Conservation (phyloP, 2,797 vertebrate species). For the Chaenodraco wilsoni region DNA sequence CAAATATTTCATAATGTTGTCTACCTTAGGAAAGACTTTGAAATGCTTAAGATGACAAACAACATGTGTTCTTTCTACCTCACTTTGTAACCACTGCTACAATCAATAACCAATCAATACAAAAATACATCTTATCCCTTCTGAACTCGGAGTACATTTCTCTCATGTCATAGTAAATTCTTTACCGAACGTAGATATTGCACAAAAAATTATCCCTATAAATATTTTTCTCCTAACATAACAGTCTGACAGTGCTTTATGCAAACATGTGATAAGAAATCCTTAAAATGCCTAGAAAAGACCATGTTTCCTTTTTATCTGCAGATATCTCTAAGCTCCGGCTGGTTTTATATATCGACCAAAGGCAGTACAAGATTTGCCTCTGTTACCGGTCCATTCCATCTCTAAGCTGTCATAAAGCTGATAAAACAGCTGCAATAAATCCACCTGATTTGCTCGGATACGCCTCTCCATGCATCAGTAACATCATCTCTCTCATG, state of each 20-base stretch:
- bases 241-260: constrained; percentile 15
- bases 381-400: constrained; percentile 25
- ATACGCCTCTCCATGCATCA: constrained; percentile 12
- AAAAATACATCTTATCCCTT: constrained; percentile 43
- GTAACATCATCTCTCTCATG: constrained; percentile 25
- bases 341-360: constrained; percentile 25
- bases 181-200: constrained; percentile 31
- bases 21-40: constrained; percentile 12
- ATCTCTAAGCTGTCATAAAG: background rate
- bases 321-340: constrained; percentile 19
- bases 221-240: constrained; percentile 13
- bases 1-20: constrained; percentile 8
- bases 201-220: constrained; percentile 38
- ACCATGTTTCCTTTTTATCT: constrained; percentile 4
- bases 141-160: constrained; percentile 6
- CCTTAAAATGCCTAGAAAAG: constrained; percentile 23
- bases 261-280: background rate
- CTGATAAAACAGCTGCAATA: constrained; percentile 30
- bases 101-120: constrained; percentile 29
- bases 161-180: constrained; percentile 16
- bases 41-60: constrained; percentile 17
- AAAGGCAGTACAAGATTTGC: constrained; percentile 28
- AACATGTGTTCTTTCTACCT: constrained; percentile 7
- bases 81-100: constrained; percentile 15
- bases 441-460: constrained; percentile 41